phyloP scores from a whole-genome alignment of 2,797 vertebrate species.

The Poecilia picta region DNA sequence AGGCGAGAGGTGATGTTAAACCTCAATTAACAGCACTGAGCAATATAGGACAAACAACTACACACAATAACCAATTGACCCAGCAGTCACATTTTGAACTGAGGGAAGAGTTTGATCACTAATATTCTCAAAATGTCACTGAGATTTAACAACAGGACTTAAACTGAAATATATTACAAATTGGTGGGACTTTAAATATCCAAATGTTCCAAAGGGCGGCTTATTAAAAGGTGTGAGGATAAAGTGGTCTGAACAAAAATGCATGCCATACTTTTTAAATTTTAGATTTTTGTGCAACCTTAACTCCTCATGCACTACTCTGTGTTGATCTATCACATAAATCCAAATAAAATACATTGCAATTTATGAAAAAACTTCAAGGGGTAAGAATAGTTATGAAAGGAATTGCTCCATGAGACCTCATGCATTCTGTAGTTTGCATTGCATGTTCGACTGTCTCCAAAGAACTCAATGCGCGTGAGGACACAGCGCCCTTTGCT shows the following conservation, averaged over 20 bases:
- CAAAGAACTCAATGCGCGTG: conserved; percentile 44
- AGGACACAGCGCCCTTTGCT: conserved; percentile 60
- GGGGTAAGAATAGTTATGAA: not conserved
- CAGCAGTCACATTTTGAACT: not conserved
- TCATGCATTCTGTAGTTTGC: conserved; percentile 29
- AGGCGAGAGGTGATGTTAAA: not conserved
- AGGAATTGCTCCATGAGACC: conserved; percentile 53
- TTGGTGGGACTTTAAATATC: not conserved
- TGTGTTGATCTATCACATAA: not conserved
- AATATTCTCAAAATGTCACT: not conserved
- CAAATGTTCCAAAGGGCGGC: not conserved
- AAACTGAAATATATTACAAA: not conserved
- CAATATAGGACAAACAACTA: not conserved
- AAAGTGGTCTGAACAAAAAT: not conserved
- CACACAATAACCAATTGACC: not conserved
- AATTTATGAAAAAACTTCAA: not conserved
- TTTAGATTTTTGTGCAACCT: not conserved
- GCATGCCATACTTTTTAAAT: not conserved
- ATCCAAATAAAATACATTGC: not conserved
- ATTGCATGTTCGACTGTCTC: conserved; percentile 43
- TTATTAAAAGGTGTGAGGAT: not conserved
- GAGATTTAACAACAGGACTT: not conserved
- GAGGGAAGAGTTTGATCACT: not conserved
- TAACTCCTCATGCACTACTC: not conserved
- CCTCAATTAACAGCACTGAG: not conserved